Evolutionary conservation across 2,888 invertebrate species (phyloP).

Genomic region (Troides helena): DNA sequence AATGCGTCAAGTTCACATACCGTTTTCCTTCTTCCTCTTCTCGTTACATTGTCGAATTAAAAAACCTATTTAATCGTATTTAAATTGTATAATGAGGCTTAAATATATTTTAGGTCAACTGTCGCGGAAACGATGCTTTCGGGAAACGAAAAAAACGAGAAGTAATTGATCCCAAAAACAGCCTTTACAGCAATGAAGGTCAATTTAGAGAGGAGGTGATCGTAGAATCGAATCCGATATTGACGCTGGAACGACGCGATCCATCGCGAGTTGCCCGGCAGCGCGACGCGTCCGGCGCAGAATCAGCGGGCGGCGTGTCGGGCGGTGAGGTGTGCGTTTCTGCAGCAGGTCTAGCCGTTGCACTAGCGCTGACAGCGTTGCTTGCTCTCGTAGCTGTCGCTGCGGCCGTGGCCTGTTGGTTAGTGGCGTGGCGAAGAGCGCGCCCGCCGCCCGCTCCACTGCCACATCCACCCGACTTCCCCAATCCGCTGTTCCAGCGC

Average conservation of each 20-base stretch:
- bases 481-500: constrained; percentile 91
- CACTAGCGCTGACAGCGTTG: constrained; percentile 93
- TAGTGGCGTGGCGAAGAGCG: constrained; percentile 94
- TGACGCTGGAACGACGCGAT: constrained; percentile 92
- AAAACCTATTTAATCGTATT: too few species aligned
- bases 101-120: constrained; percentile 85
- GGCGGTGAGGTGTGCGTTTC: constrained; percentile 94
- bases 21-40: too few species aligned
- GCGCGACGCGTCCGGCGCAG: constrained; percentile 88
- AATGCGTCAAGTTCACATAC: too few species aligned
- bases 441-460: constrained; percentile 93
- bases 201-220: constrained; percentile 95
- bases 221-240: constrained; percentile 94
- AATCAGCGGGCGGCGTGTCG: constrained; percentile 82
- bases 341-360: constrained; percentile 95
- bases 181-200: constrained; percentile 85
- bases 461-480: constrained; percentile 97
- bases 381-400: constrained; percentile 96
- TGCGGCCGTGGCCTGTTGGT: constrained; percentile 96
- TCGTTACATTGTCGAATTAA: too few species aligned
- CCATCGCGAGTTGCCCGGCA: constrained; percentile 87
- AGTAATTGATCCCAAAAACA: constrained; percentile 68
- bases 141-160: constrained; percentile 88
- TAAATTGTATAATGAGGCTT: too few species aligned
- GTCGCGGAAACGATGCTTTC: constrained; percentile 93